These are phyloP conservation scores for Agriotes lineatus DNA, from an alignment of 2,888 invertebrate species.

Conservation along the genomic window DNA sequence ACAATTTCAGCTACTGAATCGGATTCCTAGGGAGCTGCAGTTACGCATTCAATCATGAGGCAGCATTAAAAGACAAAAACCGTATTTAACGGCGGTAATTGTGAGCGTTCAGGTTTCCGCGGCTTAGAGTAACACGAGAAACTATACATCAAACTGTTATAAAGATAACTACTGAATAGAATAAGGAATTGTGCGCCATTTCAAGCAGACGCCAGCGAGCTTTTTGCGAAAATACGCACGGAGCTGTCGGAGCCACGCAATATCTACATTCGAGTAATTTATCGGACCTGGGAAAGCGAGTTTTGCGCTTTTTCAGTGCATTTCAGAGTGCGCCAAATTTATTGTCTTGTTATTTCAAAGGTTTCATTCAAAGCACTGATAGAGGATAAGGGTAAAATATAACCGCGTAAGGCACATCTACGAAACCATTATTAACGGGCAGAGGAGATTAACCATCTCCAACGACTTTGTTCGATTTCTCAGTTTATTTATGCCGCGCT, in stretches of 20 bases:
- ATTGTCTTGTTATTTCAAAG: constrained; percentile 38
- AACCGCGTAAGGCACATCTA: constrained; percentile 5
- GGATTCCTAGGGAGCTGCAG: background rate
- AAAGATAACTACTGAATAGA: constrained; percentile 25
- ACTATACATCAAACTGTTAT: constrained; percentile 25
- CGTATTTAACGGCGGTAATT: constrained; percentile 4
- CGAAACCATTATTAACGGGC: constrained; percentile 2
- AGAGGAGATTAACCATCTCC: constrained; percentile 2
- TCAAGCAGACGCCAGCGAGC: constrained; percentile 11
- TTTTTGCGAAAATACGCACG: background rate
- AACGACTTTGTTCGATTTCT: background rate
- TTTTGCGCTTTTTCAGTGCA: constrained; percentile 27
- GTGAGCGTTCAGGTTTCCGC: constrained; percentile 5
- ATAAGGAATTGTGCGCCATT: constrained; percentile 16
- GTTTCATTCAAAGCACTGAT: background rate
- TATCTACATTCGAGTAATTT: constrained; percentile 37
- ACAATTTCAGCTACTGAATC: too few relatives aligned
- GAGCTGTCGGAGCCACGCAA: background rate
- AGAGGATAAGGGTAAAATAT: constrained; percentile 8
- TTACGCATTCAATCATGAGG: background rate
- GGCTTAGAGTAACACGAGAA: constrained; percentile 18
- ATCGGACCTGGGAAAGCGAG: constrained; percentile 38
- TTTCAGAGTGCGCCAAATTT: constrained; percentile 29
- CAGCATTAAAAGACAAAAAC: background rate
- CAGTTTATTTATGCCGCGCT: background rate